Evolutionary conservation across 2,113 vertebrate species (phyloP), one percentile per base, ranked within the genome.

Genomic region (Pavo muticus): DNA sequence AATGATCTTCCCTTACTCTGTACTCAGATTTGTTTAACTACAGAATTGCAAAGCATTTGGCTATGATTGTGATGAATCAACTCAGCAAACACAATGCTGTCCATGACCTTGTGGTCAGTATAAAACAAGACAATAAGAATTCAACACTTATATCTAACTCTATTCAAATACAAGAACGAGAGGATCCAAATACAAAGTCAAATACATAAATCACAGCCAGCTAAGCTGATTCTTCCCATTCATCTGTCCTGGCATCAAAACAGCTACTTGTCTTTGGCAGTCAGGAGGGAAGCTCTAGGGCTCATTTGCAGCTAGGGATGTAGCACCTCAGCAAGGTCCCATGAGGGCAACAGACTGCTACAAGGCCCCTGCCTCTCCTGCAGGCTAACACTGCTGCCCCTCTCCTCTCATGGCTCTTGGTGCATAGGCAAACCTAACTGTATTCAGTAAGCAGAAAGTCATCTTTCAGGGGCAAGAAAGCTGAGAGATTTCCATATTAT

Each of bases 401-500:
- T 45, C 19, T 77, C 9, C 24, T 13, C 39, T 29, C 48, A 2
- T 35, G 15, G 24, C 27, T 15, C 23, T 57, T n/a, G 45, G 37
- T 30, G 61, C n/a, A 10, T 0, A 4, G 35, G 57, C 32, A 89
- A 47, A 68, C 8, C 19, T 61, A 39, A 30, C 29, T 19, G 37
- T 4, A 0, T 25, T 14, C 52, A 12, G 16, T 19, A 2, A 1
- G 5, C 2, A 65, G 14, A 47, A 24, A 6, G 14, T 47, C 29
- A 10, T 0, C 15, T 32, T 17, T 2, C 40, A 14, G 42, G 20
- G 54, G 50, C 11, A 20, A 11, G 57, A n/a, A n/a, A 37, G 18
- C 7, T 4, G 7, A 32, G 29, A 39, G 1, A 1, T n/a, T 37
- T 32, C 16, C 11, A 7, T 1, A 2, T 1, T 23, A 24, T 1